Base-by-base conservation (phyloP, 1,140 invertebrate species). In the Carposina sasakii region DNA sequence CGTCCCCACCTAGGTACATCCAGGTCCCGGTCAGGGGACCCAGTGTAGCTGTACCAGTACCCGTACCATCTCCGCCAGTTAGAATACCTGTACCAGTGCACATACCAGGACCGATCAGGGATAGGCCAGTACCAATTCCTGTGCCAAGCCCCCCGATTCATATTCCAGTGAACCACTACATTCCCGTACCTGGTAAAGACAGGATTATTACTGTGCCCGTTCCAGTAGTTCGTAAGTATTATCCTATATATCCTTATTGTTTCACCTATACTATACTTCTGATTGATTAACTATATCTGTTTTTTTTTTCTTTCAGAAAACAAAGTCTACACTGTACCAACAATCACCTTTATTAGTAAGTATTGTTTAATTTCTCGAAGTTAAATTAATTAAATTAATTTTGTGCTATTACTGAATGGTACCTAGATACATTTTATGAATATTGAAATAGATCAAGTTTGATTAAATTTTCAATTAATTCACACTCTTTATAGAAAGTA, bases 311-410 rank as follows among this genome's bases (percentile, higher is more conserved):
- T n/a, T n/a, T n/a, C 61, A 74, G 71, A 55, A 15, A 67, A 55
- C 13, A 73, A 61, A 36, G 45, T 48, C 12, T 66, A 66, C 34
- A 51, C 69, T 1, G 71, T 76, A 20, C 57, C 67, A n/a, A 52
- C 58, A 13, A 66, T 74, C 24, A 64, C 71, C 30, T 76, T 72
- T 44, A 57, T 76, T 31, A 49, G 73, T 76, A 56, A 67, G 71
- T 62, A 31, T 30, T 2, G 10, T 13, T 10, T 13, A 30, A 30
- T 30, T n/a, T 30, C 12, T 30, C 28, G 10, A n/a, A 8, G 8
- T 2, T 13, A 2, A n/a, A 30, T 13, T 30, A 2, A 1, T 2
- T 30, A 30, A 2, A 13, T 8, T n/a, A 10, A 30, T 13, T 2
- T 30, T 30, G 15, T 30, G 28, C 12, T 30, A n/a, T n/a, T 10